Percentiles rank a stretch among this genome's conserved stretches.
phyloP scores from a whole-genome alignment of 2,888 invertebrate species.

The Acholoe squamosa region DNA sequence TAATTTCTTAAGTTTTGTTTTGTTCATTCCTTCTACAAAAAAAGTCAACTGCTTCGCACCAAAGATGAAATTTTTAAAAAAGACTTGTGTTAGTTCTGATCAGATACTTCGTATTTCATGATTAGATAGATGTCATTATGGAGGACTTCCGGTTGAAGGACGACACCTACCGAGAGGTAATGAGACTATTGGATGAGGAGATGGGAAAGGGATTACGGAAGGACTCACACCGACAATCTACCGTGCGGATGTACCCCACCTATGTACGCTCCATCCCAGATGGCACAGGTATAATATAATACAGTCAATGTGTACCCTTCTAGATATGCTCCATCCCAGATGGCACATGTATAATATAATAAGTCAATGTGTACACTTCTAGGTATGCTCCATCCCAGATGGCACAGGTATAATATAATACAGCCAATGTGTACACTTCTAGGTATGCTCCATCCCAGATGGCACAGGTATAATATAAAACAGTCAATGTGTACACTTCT shows the following conservation, averaged over 20 bases:
- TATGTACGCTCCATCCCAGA: constrained; percentile 97
- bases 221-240: constrained; percentile 89
- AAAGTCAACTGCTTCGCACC: too few relatives aligned
- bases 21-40: too few relatives aligned
- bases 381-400: too few relatives aligned
- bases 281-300: constrained; percentile 87
- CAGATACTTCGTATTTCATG: neutral
- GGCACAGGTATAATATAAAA: constrained; percentile 75
- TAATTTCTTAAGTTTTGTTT: too few relatives aligned
- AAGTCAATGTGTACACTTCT: too few relatives aligned
- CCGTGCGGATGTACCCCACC: constrained; percentile 96
- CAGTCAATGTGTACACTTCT: constrained; percentile 98
- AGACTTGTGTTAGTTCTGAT: neutral
- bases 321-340: neutral
- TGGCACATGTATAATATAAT: too few relatives aligned
- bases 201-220: constrained; percentile 91
- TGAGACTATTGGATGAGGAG: constrained; percentile 90
- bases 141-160: constrained; percentile 91
- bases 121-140: constrained; percentile 92
- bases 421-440: too few relatives aligned
- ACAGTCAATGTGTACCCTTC: neutral
- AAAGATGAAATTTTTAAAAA: too few relatives aligned
- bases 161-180: constrained; percentile 90
- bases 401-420: too few relatives aligned
- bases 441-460: too few relatives aligned